Conservation (phyloP, 2,113 vertebrate genomes). For the Eonycteris spelaea region DNA sequence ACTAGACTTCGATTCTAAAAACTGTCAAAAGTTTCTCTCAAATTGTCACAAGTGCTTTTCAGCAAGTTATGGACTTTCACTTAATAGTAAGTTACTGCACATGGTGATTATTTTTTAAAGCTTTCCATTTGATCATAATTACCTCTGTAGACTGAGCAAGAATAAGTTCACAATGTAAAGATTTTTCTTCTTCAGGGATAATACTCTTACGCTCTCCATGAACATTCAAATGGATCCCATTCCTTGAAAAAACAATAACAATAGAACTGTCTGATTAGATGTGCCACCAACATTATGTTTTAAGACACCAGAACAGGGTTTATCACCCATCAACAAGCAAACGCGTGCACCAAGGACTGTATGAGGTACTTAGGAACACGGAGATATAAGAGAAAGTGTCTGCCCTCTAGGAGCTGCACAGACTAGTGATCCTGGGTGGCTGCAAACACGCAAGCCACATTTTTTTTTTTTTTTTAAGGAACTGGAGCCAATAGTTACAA, state of each 20-base stretch:
- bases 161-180: constrained; percentile 88
- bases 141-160: constrained; percentile 89
- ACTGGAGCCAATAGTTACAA: background rate
- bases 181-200: constrained; percentile 75
- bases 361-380: background rate
- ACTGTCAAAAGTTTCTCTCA: background rate
- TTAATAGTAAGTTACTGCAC: background rate
- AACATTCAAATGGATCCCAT: constrained; percentile 76
- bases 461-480: background rate
- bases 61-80: background rate
- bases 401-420: background rate
- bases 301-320: background rate
- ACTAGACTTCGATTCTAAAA: background rate
- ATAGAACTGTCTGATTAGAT: background rate
- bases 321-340: constrained; percentile 74
- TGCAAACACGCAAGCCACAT: background rate
- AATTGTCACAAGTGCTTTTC: background rate
- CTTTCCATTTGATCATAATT: background rate
- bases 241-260: constrained; percentile 62
- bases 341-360: background rate
- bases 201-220: constrained; percentile 81
- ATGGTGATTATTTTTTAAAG: background rate
- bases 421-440: background rate
- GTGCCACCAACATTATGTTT: background rate
- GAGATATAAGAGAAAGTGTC: background rate